Base-by-base conservation (phyloP, 2,888 invertebrate genomes). In the Craniophora ligustri region DNA sequence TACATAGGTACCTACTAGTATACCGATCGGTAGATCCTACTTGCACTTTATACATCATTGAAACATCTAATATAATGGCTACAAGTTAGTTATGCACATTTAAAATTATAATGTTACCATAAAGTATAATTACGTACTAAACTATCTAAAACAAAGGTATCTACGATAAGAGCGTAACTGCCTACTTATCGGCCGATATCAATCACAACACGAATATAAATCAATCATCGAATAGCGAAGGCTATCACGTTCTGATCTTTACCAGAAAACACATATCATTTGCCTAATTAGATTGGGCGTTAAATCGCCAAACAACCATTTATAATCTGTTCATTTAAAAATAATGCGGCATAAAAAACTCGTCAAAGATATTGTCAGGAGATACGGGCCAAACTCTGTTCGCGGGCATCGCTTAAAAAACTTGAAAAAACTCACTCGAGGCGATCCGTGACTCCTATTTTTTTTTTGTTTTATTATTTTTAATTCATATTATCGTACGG, bases 241-340 rank as follows among this genome's bases (percentile, higher is more conserved):
- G 55, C 67, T 84, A 85, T 84, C 85, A 64, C 67, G 75, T 76
- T 78, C 74, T 71, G 71, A 85, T 86, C 82, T 83, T 79, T 70
- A 78, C 67, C 77, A 83, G 79, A 91, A 92, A 92, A 91, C 91
- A 92, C 92, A 93, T 93, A 93, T 92, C 92, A 91, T 92, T 92
- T 92, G 85, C 91, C 88, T 93, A 93, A 93, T 93, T 91, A 92
- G 91, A 92, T 92, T 92, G 93, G 91, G 93, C 93, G 93, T 92
- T 91, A 93, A 93, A 93, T 93, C 91, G 92, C 91, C 88, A 90
- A 92, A 92, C 92, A 88, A 87, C 88, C 92, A 91, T 92, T 91
- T 91, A 93, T 92, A 92, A 92, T 92, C 92, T 88, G 92, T 92
- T 91, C 91, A 90, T 91, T 91, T 91, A 89, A 92, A 91, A 92